Evolutionary conservation across 2,113 vertebrate species (phyloP), one percentile per base, ranked within the genome.

Genomic region (Zootoca vivipara): DNA sequence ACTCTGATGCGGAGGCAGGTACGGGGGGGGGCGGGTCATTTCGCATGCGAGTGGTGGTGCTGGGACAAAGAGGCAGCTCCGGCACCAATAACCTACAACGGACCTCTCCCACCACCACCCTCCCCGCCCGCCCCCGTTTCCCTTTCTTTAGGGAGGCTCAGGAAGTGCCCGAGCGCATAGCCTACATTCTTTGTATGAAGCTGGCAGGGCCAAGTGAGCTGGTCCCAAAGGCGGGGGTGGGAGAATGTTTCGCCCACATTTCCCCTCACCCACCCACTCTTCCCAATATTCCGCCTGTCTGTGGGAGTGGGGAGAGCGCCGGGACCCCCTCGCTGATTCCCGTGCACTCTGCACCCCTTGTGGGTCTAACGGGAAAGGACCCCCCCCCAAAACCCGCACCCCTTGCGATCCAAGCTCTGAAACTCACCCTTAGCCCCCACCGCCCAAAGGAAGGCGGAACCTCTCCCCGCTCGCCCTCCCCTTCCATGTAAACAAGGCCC

Each of bases 401-500:
- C 65, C 38, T 38, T 35, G 0, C 40, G 7, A 28, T 56, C 6
- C 13, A 30, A 30, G 24, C 64, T 10, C 40, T 28, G 58, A 30
- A 13, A 1, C 62, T 42, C 16, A 20, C 16, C 62, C 1, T 67
- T 28, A 64, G 33, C 3, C 26, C 28, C 35, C 33, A 9, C 1
- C 28, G 18, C 64, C 20, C 20, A 22, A 28, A 58, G 52, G 33
- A 18, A 24, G 58, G 22, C 28, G 13, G 22, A 2, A 86, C 58
- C 6, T 26, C 72, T 33, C 33, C 30, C 58, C 40, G 4, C 7
- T 4, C 35, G 15, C 38, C 13, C 2, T 13, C 33, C 83, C 28
- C 46, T 52, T 65, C 20, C 4, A 69, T 35, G 90, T 94, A 95
- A 95, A 94, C 95, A 96, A 95, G 93, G 95, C 92, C 95, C 89